Base-by-base conservation (phyloP, 1,140 invertebrate genomes). In the Eciton burchellii region DNA sequence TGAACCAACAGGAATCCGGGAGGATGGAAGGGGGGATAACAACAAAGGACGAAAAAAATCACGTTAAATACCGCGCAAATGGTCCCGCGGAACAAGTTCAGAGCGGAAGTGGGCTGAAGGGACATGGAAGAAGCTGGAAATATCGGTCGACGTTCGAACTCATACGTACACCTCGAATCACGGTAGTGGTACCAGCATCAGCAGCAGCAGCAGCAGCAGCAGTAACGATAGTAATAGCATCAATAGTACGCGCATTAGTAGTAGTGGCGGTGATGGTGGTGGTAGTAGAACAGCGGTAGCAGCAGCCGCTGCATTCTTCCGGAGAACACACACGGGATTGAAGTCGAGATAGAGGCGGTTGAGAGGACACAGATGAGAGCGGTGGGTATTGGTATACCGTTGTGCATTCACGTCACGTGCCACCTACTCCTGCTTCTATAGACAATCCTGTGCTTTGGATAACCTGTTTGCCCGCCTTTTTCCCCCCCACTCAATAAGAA, bases 321-420 rank as follows among this genome's bases (percentile, higher is more conserved):
- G 24, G 21, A 16, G 81, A 81, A 41, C 66, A 52, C 59, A 60
- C n/a, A 19, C 29, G 45, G 21, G 57, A 14, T 29, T 14, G 56
- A 73, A 73, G 73, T 56, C 74, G 35, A 70, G 74, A 60, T 56
- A 49, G 35, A 77, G 41, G 71, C n/a, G 70, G 62, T 45, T 21
- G 81, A 73, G 47, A 74, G 74, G 11, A 73, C 16, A 57, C 41
- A 65, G 62, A 84, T 57, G 74, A 66, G 62, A 82, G 41, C 57
- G 54, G 54, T 56, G 63, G 52, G 43, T 76, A 52, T 66, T 21
- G 49, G 45, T 43, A 72, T 54, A 62, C 45, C n/a, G 66, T 79
- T 79, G 74, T 77, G 84, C 84, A 90, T 90, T 91, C 90, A 52
- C 81, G 84, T 91, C 90, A 91, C 90, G 90, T 82, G 68, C 84